Evolutionary conservation across 53 echinoderm and acorn worm species (phyloP).

Genomic region (Paracentrotus lividus): DNA sequence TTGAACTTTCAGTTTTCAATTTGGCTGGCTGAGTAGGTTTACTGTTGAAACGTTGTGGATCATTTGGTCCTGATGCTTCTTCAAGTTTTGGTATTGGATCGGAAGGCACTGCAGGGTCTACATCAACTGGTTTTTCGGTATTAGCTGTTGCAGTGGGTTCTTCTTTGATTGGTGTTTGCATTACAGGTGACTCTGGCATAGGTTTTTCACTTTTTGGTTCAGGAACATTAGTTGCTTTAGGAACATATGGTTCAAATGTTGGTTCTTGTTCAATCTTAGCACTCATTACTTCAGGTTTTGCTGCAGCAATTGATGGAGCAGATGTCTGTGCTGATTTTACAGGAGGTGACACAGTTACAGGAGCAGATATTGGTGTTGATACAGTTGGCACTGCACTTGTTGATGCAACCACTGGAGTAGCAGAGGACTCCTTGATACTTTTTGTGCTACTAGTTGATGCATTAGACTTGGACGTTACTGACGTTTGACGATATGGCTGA

Average conservation of each 20-base stretch:
- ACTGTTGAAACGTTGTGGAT: background rate
- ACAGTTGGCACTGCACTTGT: slow-evolving; percentile 4
- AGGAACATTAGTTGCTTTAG: background rate
- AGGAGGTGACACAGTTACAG: background rate
- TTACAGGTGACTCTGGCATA: background rate
- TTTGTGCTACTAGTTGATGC: background rate
- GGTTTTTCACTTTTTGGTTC: background rate
- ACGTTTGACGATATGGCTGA: slow-evolving; percentile 16
- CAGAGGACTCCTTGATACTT: background rate
- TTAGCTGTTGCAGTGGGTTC: background rate
- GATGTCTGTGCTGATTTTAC: slow-evolving; percentile 50
- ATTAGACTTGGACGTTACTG: background rate
- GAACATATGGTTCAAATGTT: too few relatives aligned
- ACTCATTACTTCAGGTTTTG: background rate
- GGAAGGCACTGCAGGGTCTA: background rate
- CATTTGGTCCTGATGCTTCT: background rate
- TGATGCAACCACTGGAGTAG: slow-evolving; percentile 12
- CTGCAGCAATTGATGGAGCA: background rate
- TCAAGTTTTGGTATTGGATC: background rate
- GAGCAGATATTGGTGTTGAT: background rate
- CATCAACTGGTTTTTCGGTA: background rate
- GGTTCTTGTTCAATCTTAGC: background rate
- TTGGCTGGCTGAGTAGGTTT: background rate
- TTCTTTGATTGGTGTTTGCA: too few relatives aligned
- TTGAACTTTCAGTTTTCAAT: background rate